phyloP scores from a whole-genome alignment of 2,888 invertebrate species.

The Acleris sparsana region DNA sequence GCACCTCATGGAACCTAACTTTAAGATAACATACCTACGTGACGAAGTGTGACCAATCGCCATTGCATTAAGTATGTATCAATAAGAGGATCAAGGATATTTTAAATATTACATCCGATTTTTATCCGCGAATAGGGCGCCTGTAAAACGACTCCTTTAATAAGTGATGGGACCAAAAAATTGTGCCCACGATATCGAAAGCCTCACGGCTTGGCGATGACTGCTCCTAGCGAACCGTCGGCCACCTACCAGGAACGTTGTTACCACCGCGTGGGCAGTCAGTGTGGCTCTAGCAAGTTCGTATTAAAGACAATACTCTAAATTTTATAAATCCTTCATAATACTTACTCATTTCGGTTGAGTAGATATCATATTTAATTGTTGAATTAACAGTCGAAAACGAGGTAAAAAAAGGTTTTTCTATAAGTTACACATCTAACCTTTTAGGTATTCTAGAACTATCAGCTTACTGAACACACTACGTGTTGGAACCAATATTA shows the following conservation, averaged over 20 bases:
- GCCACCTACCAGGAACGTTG: background rate
- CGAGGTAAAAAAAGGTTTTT: conserved; percentile 10
- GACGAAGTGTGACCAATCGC: background rate
- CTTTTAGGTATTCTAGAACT: too few species aligned
- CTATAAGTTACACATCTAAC: conserved; percentile 9
- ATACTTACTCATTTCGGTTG: conserved; percentile 45
- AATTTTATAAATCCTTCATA: conserved; percentile 44
- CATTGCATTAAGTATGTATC: conserved; percentile 14
- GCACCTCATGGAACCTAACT: conserved; percentile 6
- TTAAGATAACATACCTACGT: background rate
- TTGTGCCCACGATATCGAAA: conserved; percentile 50
- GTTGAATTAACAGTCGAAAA: conserved; percentile 16
- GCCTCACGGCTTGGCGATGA: conserved; percentile 45
- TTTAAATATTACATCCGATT: conserved; percentile 6
- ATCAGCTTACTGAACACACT: too few species aligned
- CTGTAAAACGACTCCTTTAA: conserved; percentile 55
- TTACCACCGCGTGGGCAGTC: conserved; percentile 32
- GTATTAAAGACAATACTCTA: conserved; percentile 60
- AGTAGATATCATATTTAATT: conserved; percentile 37
- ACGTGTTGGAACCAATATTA: too few species aligned
- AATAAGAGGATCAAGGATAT: conserved; percentile 18
- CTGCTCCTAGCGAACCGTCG: conserved; percentile 38
- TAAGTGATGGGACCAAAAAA: conserved; percentile 75
- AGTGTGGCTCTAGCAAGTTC: conserved; percentile 39
- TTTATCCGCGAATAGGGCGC: conserved; percentile 22